Conservation (phyloP, 2,797 vertebrate species). For the Coregonus suidteri region DNA sequence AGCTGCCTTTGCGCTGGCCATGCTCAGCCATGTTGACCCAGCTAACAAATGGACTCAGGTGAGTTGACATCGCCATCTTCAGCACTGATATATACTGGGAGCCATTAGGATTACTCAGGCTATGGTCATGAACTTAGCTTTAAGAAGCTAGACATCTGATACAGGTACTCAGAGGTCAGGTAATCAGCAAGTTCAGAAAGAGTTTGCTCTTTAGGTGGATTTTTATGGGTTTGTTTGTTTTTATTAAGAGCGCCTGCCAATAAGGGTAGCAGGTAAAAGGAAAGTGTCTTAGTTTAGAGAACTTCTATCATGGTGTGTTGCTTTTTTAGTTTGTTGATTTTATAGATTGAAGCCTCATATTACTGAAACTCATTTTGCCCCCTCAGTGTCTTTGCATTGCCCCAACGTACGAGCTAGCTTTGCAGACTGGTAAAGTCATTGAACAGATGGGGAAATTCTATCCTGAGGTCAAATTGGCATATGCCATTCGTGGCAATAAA, state of each 20-base stretch:
- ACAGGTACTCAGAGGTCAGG: neutral
- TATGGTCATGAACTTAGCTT: neutral
- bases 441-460: conserved; percentile 93
- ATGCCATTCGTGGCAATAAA: conserved; percentile 88
- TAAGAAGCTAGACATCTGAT: neutral
- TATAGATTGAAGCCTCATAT: neutral
- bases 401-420: conserved; percentile 91
- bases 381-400: conserved; percentile 90
- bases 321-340: neutral
- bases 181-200: neutral
- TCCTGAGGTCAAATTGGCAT: conserved; percentile 86
- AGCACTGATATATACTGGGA: neutral
- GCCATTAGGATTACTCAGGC: neutral
- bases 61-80: conserved; percentile 30
- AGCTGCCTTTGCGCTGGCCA: conserved; percentile 93
- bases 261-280: neutral
- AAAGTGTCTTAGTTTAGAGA: neutral
- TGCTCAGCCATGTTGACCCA: conserved; percentile 90
- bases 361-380: conserved; percentile 3
- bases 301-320: neutral
- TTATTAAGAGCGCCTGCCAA: neutral
- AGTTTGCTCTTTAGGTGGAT: neutral
- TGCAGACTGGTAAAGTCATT: conserved; percentile 94
- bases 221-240: neutral
- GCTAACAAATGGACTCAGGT: conserved; percentile 88